phyloP scores from a whole-genome alignment of 1,140 invertebrate species.

The Stegodyphus dumicola region DNA sequence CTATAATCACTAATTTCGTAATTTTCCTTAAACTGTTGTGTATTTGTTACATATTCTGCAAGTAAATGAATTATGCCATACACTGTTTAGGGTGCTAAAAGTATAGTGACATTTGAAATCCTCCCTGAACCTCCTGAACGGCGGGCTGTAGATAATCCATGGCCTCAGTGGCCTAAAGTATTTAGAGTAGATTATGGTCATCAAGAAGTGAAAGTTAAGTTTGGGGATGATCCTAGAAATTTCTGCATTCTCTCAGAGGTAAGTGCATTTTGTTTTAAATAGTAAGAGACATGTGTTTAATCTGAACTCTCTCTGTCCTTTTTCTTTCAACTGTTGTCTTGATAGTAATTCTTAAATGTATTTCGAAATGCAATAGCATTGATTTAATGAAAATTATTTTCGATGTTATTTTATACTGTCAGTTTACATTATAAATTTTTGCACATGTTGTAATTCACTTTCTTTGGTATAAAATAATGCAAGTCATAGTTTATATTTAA shows the following conservation, averaged over 20 bases:
- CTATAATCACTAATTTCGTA: background rate
- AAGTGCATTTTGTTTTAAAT: slow-evolving; percentile 51
- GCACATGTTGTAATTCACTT: no score
- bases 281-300: no score
- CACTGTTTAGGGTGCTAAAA: slow-evolving; percentile 83
- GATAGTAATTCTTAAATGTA: no score
- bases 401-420: no score
- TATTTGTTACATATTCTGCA: background rate
- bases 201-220: slow-evolving; percentile 93
- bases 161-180: slow-evolving; percentile 97
- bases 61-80: background rate
- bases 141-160: slow-evolving; percentile 89
- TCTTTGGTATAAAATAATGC: no score
- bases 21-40: background rate
- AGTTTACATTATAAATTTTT: no score
- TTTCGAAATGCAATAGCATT: no score
- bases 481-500: no score
- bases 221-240: slow-evolving; percentile 91
- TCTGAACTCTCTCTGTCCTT: no score
- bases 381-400: no score
- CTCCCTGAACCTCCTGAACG: slow-evolving; percentile 87
- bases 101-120: slow-evolving; percentile 97
- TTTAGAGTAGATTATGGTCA: slow-evolving; percentile 99
- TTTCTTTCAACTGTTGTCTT: no score
- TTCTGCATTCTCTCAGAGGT: slow-evolving; percentile 93